A percentile compares a stretch with the other conserved stretches of the same genome.
phyloP scores from a whole-genome alignment of 2,113 vertebrate genomes.

The Dipodomys merriami region DNA sequence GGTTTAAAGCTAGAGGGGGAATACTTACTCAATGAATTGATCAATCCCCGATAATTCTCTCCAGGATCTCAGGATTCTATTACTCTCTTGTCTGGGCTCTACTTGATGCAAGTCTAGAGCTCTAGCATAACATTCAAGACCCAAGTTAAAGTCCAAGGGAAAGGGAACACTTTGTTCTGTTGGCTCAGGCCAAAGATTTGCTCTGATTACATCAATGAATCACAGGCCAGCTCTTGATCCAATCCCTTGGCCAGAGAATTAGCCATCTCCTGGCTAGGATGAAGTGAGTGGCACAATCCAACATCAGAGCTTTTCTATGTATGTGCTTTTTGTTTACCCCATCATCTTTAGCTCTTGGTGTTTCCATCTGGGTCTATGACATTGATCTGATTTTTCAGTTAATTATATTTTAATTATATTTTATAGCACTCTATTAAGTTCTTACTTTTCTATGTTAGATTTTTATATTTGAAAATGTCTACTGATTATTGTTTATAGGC shows the following conservation, averaged over 20 bases:
- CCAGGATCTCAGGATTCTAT: not conserved
- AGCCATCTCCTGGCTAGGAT: not conserved
- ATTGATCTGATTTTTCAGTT: not conserved
- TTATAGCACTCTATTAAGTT: not conserved
- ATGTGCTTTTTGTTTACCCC: accelerated
- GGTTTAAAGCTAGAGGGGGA: not conserved
- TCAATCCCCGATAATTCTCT: not conserved
- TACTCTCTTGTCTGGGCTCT: not conserved
- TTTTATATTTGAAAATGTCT: slow-evolving; percentile 1
- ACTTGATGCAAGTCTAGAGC: not conserved
- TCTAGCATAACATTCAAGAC: not conserved
- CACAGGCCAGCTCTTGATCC: not conserved
- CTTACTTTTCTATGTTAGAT: not conserved
- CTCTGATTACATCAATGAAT: not conserved
- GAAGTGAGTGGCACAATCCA: not conserved
- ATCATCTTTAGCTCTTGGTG: not conserved
- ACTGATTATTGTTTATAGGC: not conserved
- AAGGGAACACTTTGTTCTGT: not conserved
- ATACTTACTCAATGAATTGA: not conserved
- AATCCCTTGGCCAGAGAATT: not conserved
- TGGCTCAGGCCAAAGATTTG: not conserved
- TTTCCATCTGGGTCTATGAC: not conserved
- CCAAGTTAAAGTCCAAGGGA: not conserved
- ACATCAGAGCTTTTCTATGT: not conserved
- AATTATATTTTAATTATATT: not conserved